These are phyloP conservation scores for Beaufortia kweichowensis DNA, from an alignment of 2,113 vertebrate species.

Conservation along the genomic window DNA sequence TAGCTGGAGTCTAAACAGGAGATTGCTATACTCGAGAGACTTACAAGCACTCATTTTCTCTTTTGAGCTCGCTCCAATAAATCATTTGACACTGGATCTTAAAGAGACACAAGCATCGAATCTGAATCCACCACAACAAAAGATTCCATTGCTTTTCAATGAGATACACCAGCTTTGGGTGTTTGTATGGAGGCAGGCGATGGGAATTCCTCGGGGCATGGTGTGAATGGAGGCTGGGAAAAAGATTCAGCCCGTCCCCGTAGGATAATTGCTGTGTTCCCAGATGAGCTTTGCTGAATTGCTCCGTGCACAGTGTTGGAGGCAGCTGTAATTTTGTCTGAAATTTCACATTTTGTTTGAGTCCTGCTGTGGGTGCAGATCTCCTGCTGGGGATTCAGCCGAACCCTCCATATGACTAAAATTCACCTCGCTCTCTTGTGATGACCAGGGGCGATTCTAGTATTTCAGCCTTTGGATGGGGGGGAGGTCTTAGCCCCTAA, in stretches of 20 bases:
- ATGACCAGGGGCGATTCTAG: constrained; percentile 9
- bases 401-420: constrained; percentile 18
- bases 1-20: constrained; percentile 42
- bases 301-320: constrained; percentile 33
- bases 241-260: constrained; percentile 19
- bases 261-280: constrained; percentile 47
- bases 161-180: constrained; percentile 34
- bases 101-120: constrained; percentile 44
- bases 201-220: constrained; percentile 49
- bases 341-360: constrained; percentile 44
- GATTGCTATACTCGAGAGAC: constrained; percentile 38
- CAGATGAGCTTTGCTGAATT: constrained; percentile 40
- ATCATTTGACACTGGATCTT: constrained; percentile 54
- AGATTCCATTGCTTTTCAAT: constrained; percentile 43
- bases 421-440: background rate
- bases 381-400: constrained; percentile 16
- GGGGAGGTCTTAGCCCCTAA: constrained; percentile 3
- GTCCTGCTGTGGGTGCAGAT: constrained; percentile 33
- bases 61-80: constrained; percentile 49
- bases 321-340: constrained; percentile 37
- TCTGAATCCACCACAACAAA: constrained; percentile 50
- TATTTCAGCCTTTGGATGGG: constrained; percentile 11
- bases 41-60: constrained; percentile 47
- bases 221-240: constrained; percentile 44
- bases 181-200: constrained; percentile 31